A percentile compares a stretch with the other conserved stretches of the same genome.
Evolutionary conservation across 2,797 vertebrate species (phyloP).

Genomic region (Parauchenoglanis punctatus): DNA sequence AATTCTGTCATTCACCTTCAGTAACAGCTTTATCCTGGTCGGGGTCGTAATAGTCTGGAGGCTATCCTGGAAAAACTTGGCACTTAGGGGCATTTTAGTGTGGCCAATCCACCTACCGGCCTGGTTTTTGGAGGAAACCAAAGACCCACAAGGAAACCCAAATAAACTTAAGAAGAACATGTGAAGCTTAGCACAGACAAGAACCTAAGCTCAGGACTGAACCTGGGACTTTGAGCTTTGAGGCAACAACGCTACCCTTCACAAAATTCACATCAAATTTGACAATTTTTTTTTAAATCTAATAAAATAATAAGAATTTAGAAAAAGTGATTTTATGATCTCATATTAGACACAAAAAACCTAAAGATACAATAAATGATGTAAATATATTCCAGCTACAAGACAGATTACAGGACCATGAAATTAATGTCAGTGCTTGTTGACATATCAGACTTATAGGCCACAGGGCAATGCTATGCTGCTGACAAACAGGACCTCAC

Average conservation of each 20-base stretch:
- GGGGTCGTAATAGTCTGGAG: neutral
- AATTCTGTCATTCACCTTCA: neutral
- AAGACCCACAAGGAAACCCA: neutral
- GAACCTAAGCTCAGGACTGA: neutral
- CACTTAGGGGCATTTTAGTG: neutral
- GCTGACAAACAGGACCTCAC: neutral
- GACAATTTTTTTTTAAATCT: neutral
- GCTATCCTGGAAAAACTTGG: neutral
- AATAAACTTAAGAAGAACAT: neutral
- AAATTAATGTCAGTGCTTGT: neutral
- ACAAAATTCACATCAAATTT: neutral
- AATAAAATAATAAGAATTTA: neutral
- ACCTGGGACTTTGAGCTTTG: neutral
- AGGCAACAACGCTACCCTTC: neutral
- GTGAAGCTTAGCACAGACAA: neutral
- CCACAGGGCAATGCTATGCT: neutral
- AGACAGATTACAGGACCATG: slow-evolving; percentile 2
- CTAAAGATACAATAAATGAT: neutral
- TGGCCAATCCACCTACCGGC: neutral
- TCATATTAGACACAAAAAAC: neutral
- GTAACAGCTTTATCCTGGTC: neutral
- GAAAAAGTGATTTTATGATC: neutral
- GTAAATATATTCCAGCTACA: neutral
- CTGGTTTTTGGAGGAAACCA: neutral
- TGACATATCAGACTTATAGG: neutral